phyloP scores from a whole-genome alignment of 2,797 vertebrate species.

The Takifugu ocellatus region DNA sequence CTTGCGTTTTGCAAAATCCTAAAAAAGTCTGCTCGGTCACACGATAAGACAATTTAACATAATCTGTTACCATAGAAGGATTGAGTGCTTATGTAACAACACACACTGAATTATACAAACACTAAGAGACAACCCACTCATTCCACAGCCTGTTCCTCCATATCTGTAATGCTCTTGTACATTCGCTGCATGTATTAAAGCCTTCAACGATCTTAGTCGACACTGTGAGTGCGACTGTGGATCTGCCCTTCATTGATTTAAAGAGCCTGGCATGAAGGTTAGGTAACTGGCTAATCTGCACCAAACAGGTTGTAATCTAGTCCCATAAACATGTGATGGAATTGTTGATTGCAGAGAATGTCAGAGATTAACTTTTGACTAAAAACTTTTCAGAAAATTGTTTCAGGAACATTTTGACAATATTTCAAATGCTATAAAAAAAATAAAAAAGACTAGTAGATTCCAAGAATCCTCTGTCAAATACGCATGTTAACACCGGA shows the following conservation, averaged over 20 bases:
- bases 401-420: no score
- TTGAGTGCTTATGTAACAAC: constrained; percentile 9
- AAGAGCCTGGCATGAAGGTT: constrained; percentile 57
- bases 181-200: not conserved
- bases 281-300: constrained; percentile 62
- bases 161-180: not conserved
- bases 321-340: constrained; percentile 16
- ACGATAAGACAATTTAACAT: no score
- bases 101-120: not conserved
- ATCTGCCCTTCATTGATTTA: constrained; percentile 55
- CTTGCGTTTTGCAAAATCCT: no score
- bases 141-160: constrained; percentile 1
- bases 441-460: no score
- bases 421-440: no score
- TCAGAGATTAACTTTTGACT: not conserved
- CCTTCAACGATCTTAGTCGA: constrained; percentile 4
- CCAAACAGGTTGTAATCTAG: constrained; percentile 29
- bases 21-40: no score
- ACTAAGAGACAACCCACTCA: not conserved
- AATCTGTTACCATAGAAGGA: no score
- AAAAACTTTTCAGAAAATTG: no score
- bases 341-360: constrained; percentile 38
- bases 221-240: constrained; percentile 11
- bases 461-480: no score
- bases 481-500: no score